phyloP scores from a whole-genome alignment of 2,113 vertebrate genomes.

The Onychorhynchus coronatus region DNA sequence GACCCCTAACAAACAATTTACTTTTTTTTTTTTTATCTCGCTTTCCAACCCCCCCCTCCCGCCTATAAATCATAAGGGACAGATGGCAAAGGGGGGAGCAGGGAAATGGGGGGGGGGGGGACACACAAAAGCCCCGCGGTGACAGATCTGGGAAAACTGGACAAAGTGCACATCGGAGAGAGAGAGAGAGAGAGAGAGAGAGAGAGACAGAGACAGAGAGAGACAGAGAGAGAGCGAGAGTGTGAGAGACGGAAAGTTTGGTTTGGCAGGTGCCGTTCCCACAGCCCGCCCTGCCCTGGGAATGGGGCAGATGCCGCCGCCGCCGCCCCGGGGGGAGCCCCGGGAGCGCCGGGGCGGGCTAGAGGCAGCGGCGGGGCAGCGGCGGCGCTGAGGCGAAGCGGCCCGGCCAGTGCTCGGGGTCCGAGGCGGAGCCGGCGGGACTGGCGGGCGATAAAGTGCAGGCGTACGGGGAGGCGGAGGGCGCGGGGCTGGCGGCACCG shows the following conservation, averaged over 20 bases:
- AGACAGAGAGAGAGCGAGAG: not conserved
- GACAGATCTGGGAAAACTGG: conserved; percentile 69
- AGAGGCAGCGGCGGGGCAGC: not conserved
- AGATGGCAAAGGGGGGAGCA: conserved; percentile 70
- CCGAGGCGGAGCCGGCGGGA: conserved; percentile 69
- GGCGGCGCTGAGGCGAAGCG: conserved; percentile 7
- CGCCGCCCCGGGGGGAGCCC: not conserved
- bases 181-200: not conserved
- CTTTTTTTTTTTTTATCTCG: not conserved
- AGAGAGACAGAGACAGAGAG: not conserved
- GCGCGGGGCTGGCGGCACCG: no score
- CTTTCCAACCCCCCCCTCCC: not conserved
- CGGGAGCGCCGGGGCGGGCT: not conserved
- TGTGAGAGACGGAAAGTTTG: conserved; percentile 65
- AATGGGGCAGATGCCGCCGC: conserved; percentile 64
- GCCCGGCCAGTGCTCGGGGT: conserved; percentile 73
- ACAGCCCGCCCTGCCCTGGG: conserved; percentile 68
- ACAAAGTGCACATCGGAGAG: conserved; percentile 77
- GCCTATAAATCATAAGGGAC: conserved; percentile 74
- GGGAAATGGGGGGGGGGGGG: not conserved
- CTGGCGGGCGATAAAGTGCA: no score
- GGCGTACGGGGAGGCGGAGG: no score
- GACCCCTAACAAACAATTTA: conserved; percentile 68
- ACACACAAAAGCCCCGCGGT: conserved; percentile 75
- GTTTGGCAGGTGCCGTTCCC: conserved; percentile 78